These are phyloP conservation scores for Prochilodus magdalenae DNA, from an alignment of 2,113 vertebrate genomes.

Conservation along the genomic window DNA sequence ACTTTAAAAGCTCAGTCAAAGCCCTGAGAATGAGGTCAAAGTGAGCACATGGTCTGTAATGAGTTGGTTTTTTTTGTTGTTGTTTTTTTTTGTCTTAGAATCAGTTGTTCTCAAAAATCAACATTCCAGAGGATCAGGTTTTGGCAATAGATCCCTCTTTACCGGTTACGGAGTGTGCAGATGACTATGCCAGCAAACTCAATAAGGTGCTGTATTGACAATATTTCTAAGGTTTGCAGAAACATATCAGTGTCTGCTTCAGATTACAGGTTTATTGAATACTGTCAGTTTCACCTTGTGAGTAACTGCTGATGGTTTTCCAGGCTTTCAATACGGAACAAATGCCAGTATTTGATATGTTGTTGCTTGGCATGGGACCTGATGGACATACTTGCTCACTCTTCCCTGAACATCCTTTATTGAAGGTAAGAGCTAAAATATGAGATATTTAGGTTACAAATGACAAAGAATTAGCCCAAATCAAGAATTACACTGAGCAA, in stretches of 20 bases:
- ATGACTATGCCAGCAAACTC: constrained; percentile 84
- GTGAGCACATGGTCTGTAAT: not conserved
- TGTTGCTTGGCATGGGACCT: constrained; percentile 89
- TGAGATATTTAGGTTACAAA: not conserved
- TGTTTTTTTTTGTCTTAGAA: constrained; percentile 61
- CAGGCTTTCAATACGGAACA: constrained; percentile 83
- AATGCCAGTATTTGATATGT: constrained; percentile 86
- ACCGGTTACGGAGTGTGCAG: constrained; percentile 82
- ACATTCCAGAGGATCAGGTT: constrained; percentile 79
- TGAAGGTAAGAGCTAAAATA: constrained; percentile 78
- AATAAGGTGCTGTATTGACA: constrained; percentile 74
- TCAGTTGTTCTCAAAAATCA: constrained; percentile 82
- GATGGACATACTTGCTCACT: constrained; percentile 95
- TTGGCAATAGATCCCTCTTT: constrained; percentile 79
- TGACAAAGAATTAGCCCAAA: not conserved
- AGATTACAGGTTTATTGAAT: not conserved
- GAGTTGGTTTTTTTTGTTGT: not conserved
- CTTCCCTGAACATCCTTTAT: constrained; percentile 87
- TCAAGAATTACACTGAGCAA: no score
- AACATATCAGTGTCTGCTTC: not conserved
- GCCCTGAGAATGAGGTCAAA: no score
- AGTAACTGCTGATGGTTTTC: not conserved
- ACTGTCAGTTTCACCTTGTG: not conserved
- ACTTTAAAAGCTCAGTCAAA: not conserved
- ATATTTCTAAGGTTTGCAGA: not conserved